phyloP scores from a whole-genome alignment of 2,797 vertebrate genomes.

The Cuculus canorus region DNA sequence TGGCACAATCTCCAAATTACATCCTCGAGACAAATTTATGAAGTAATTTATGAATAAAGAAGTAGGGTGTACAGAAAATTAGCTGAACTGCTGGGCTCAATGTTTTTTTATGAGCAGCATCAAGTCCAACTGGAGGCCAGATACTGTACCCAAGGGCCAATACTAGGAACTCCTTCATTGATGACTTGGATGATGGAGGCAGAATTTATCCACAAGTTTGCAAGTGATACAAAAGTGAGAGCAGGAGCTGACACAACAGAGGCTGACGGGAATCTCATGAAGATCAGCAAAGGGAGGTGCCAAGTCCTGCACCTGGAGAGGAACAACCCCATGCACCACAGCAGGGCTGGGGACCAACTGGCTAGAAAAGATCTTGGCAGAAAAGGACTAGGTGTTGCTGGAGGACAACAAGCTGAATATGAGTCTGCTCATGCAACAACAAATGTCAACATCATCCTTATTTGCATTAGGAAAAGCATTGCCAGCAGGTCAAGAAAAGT shows the following conservation, averaged over 20 bases:
- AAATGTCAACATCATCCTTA: not conserved
- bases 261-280: not conserved
- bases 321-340: not conserved
- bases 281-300: not conserved
- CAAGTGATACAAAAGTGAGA: not conserved
- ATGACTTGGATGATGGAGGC: not conserved
- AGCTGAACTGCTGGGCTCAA: not conserved
- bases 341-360: not conserved
- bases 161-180: not conserved
- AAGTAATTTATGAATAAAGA: not conserved
- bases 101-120: not conserved
- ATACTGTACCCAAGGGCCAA: fast-evolving
- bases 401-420: not conserved
- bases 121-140: not conserved
- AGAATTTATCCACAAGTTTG: not conserved
- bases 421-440: not conserved
- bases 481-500: not conserved
- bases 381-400: not conserved
- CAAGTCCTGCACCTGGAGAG: not conserved
- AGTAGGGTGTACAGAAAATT: not conserved
- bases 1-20: not conserved
- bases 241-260: not conserved
- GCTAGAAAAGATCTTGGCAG: not conserved
- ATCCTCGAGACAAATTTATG: not conserved
- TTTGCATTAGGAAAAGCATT: not conserved